Evolutionary conservation across 2,797 vertebrate genomes (phyloP), one percentile per base, ranked within the genome.

Genomic region (Megalops cyprinoides): DNA sequence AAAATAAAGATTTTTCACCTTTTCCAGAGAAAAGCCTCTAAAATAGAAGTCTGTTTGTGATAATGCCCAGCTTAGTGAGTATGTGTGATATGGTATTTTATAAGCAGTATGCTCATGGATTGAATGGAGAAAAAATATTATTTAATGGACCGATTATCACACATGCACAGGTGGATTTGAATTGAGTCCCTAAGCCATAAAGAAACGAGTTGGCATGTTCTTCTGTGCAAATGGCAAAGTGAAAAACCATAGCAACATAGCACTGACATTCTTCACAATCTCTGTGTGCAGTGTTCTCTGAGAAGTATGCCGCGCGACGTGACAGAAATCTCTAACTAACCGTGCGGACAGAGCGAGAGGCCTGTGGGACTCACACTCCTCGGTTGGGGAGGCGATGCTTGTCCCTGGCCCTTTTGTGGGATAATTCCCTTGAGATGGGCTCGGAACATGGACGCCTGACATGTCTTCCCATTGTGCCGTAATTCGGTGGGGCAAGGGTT

Each of bases 381-480:
- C 51, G 14, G 42, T 49, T 48, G 4, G 56, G 20, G 49, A 56
- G 75, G 74, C 42, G 34, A 12, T n/a, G 74, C 74, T 60, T 28
- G 76, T 71, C 81, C 31, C 49, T 46, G 55, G 58, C 49, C 73
- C 81, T 75, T 87, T 81, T 84, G 55, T 3, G 42, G 73, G 76
- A 62, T 1, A 0, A 77, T 82, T 87, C 86, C 82, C 84, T 7
- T 4, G 60, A 84, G 84, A 76, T 82, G 80, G 76, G 46, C 78
- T 89, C 86, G 87, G 82, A 86, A 84, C 82, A 85, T 46, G 78
- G 56, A 80, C 49, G 77, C 76, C 82, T 89, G 81, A 82, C 83
- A 87, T 84, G 67, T 76, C 74, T 53, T 83, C 65, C 77, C 71
- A 78, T 87, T 90, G 85, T 89, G 79, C 81, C 75, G 74, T 86